Percentiles rank a stretch among this genome's conserved stretches.
Evolutionary conservation across 1,140 invertebrate species (phyloP).

Genomic region (Atopsyche davidsoni): DNA sequence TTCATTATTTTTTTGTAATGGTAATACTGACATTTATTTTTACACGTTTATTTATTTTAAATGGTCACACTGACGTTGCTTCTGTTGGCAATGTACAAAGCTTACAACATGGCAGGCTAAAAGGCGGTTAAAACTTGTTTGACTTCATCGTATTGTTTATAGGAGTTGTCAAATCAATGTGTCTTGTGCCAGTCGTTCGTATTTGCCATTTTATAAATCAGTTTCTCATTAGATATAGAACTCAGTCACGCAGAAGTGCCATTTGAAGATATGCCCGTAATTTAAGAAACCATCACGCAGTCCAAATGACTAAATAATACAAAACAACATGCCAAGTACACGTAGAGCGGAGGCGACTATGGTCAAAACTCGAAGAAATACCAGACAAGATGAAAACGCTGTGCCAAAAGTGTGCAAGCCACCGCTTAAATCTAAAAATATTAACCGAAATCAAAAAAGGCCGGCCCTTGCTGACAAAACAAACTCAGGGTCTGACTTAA

Average conservation of each 20-base stretch:
- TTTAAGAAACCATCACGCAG: too few relatives aligned
- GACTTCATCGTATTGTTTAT: too few relatives aligned
- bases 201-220: too few relatives aligned
- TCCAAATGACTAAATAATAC: too few relatives aligned
- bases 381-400: slow-evolving; percentile 10
- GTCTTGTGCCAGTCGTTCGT: too few relatives aligned
- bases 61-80: too few relatives aligned
- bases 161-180: too few relatives aligned
- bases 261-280: too few relatives aligned
- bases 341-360: slow-evolving; percentile 11
- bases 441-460: slow-evolving; percentile 8
- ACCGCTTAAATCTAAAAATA: slow-evolving; percentile 7
- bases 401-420: slow-evolving; percentile 14
- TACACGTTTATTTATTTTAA: neutral
- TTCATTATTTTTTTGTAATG: neutral
- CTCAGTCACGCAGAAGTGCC: too few relatives aligned
- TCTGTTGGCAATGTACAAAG: too few relatives aligned
- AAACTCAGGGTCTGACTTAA: slow-evolving; percentile 23
- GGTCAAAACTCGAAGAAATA: slow-evolving; percentile 2
- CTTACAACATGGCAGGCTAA: too few relatives aligned
- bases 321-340: slow-evolving; percentile 13
- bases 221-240: too few relatives aligned
- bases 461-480: slow-evolving; percentile 24
- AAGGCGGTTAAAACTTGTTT: neutral
- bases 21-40: neutral